Base-by-base conservation (phyloP, 2,797 vertebrate genomes). In the Sebastes iracundus region DNA sequence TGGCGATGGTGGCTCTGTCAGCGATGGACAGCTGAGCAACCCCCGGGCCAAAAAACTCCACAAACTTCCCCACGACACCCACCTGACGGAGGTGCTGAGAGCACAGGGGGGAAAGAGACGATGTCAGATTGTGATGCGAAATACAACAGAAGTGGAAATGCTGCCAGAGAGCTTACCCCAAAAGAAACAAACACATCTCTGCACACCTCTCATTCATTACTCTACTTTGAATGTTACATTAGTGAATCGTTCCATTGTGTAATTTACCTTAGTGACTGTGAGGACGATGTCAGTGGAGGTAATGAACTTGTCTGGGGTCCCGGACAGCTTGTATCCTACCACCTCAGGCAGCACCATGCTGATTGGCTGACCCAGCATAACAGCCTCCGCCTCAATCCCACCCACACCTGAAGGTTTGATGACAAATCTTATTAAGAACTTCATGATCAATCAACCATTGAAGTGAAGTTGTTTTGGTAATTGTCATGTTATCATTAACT, bases 211-310 rank as follows among this genome's bases (percentile, higher is more conserved):
- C 2, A 9, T 53, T 22, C 6, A 32, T 22, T 14, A 18, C 42
- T 10, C 6, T 2, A 10, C 7, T 32, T 4, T 60, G 7, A 53
- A 23, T 3, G 12, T 14, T 20, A 13, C 4, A 5, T 30, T 46
- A 16, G 3, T 63, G 14, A 28, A 28, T 4, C 4, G 13, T 18
- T 42, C 13, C 16, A 56, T 3, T 0, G 3, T 22, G 27, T 20
- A 23, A 27, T 90, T 96, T 14, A 99, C 99, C 97, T 99, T 99
- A 20, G 99, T 99, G 4, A 99, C 96, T 4, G 99, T 99, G 53
- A 99, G 97, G 69, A 99, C 99, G 0, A 99, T 99, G 90, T 99
- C 99, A 1, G 99, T 99, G 88, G 99, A 99, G 25, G 98, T 99
- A 42, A 99, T 97, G 69, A 98, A 87, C 6, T 95, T 95, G 22